Evolutionary conservation across 2,797 vertebrate species (phyloP).

Genomic region (Pipistrellus nathusii): DNA sequence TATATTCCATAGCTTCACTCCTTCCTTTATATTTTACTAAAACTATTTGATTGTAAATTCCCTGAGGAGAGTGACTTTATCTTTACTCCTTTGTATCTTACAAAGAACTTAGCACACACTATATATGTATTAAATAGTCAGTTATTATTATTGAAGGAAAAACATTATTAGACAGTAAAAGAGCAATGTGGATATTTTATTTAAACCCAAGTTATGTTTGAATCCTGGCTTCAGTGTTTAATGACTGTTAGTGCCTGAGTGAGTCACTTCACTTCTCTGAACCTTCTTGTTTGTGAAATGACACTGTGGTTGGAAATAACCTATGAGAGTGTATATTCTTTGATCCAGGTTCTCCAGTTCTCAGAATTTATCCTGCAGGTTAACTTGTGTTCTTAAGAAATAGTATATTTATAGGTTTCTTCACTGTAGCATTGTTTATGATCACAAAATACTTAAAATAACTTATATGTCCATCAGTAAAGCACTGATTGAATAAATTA

Average conservation of each 20-base stretch:
- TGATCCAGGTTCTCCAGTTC: neutral
- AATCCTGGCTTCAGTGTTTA: neutral
- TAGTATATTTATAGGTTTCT: neutral
- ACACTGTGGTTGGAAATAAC: neutral
- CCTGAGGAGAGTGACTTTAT: neutral
- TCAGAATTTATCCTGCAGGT: neutral
- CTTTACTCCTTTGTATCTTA: neutral
- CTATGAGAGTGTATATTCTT: neutral
- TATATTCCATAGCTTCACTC: neutral
- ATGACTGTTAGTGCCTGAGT: neutral
- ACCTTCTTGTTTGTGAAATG: neutral
- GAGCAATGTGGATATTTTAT: neutral
- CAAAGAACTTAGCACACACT: neutral
- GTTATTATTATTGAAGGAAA: neutral
- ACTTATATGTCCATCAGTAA: neutral
- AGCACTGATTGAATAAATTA: neutral
- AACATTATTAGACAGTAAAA: neutral
- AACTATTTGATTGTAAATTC: neutral
- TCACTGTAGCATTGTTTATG: neutral
- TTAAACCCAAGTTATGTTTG: neutral
- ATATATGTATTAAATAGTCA: neutral
- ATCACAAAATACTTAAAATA: neutral
- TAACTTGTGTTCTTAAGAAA: slow-evolving; percentile 21
- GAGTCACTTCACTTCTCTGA: neutral
- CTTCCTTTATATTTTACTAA: slow-evolving; percentile 21